These are phyloP conservation scores for Melanotaenia parkinsoni DNA, from an alignment of 2,797 vertebrate species.

Conservation along the genomic window DNA sequence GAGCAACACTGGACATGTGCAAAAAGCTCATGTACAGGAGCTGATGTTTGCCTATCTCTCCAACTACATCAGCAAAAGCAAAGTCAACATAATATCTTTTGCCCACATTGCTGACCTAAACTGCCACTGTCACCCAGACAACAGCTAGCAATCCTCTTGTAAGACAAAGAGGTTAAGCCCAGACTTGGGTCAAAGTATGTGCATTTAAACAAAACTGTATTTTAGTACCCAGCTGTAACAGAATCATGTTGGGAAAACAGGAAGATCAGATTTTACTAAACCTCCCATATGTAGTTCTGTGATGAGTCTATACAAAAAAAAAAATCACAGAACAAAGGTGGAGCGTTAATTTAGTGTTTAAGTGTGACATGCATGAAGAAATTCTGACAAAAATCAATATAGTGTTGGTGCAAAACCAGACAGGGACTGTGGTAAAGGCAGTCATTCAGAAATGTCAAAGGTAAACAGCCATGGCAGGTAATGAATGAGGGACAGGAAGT, in stretches of 20 bases:
- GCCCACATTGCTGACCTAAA: too few relatives aligned
- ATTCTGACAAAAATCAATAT: background rate
- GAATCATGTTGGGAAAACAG: background rate
- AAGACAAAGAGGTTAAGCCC: background rate
- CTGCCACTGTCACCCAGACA: background rate
- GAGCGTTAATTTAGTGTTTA: background rate
- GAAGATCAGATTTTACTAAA: constrained; percentile 2
- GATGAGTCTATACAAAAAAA: background rate
- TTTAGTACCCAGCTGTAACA: constrained; percentile 5
- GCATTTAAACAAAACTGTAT: background rate
- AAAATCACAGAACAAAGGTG: background rate
- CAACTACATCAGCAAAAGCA: background rate
- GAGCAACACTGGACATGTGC: background rate
- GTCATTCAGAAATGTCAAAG: background rate
- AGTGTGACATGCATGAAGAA: constrained; percentile 1
- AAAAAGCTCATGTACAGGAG: background rate
- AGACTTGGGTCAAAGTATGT: background rate
- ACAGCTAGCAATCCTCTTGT: background rate
- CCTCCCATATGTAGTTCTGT: background rate
- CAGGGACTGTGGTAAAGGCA: background rate
- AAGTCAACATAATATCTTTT: too few relatives aligned
- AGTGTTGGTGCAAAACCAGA: background rate
- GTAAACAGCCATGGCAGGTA: background rate
- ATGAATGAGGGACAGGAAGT: background rate
- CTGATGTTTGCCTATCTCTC: background rate